These are phyloP conservation scores for Pyrrhia umbra DNA, from an alignment of 2,888 invertebrate genomes.

Conservation along the genomic window DNA sequence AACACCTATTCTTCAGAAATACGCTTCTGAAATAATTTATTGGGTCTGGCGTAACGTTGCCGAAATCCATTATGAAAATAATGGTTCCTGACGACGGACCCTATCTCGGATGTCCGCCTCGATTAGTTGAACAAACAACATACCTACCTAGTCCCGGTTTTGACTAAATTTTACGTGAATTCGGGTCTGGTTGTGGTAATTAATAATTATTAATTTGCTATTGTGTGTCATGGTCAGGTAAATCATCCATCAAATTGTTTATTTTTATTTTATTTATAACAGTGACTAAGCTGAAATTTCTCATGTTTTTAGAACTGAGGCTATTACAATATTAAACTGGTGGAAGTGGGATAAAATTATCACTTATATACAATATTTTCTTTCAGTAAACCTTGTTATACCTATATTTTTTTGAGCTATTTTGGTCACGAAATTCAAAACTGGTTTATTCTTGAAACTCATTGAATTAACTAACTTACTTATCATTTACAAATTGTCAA, in stretches of 20 bases:
- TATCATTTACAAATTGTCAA: conserved; percentile 18
- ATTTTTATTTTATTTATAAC: not conserved
- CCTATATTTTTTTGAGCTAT: too few relatives aligned
- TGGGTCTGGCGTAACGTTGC: conserved; percentile 41
- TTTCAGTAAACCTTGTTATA: too few relatives aligned
- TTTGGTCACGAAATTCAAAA: too few relatives aligned
- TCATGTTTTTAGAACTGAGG: too few relatives aligned
- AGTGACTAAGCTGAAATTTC: too few relatives aligned
- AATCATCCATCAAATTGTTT: too few relatives aligned
- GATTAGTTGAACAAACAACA: conserved; percentile 48
- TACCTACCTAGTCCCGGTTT: conserved; percentile 14
- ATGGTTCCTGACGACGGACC: conserved; percentile 43
- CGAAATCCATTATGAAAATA: conserved; percentile 56
- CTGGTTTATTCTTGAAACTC: conserved; percentile 9
- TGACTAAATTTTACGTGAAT: conserved; percentile 13
- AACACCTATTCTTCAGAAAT: conserved; percentile 55
- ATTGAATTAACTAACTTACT: conserved; percentile 9
- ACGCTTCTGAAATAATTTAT: conserved; percentile 52
- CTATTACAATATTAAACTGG: too few relatives aligned
- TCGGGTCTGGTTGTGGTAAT: not conserved
- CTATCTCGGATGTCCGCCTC: conserved; percentile 40
- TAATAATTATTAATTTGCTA: conserved; percentile 1
- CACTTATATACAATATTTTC: too few relatives aligned
- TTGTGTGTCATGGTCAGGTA: not conserved
- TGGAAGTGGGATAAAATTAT: too few relatives aligned